These are phyloP conservation scores for Calycopis cecrops DNA, from an alignment of 1,140 invertebrate species.

Conservation along the genomic window DNA sequence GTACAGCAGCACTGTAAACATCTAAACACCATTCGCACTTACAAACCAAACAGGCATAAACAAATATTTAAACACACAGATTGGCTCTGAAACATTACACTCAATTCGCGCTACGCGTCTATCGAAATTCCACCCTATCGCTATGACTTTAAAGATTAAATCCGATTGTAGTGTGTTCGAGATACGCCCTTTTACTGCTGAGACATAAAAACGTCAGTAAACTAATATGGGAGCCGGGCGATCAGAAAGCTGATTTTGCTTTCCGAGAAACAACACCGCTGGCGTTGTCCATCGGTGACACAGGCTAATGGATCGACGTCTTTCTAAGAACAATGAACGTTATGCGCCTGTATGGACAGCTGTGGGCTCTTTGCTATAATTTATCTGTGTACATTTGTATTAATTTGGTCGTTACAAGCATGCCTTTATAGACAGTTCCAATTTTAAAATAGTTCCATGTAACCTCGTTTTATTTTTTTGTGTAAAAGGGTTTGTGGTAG, in stretches of 20 bases:
- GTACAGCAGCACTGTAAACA: constrained; percentile 66
- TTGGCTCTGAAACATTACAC: constrained; percentile 48
- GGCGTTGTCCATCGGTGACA: constrained; percentile 23
- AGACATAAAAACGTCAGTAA: constrained; percentile 50
- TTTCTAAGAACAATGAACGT: constrained; percentile 22
- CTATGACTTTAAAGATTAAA: constrained; percentile 41
- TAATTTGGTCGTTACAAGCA: no score
- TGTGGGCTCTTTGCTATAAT: no score
- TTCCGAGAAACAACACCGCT: constrained; percentile 52
- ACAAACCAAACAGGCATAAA: constrained; percentile 67
- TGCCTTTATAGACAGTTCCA: no score
- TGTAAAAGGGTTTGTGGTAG: no score
- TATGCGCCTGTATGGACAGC: constrained; percentile 6
- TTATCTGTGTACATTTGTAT: no score
- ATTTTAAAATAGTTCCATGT: no score
- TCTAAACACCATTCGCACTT: constrained; percentile 71
- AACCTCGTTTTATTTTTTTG: no score
- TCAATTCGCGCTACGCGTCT: constrained; percentile 11
- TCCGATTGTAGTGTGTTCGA: constrained; percentile 15
- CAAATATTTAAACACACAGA: constrained; percentile 69
- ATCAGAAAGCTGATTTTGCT: constrained; percentile 54
- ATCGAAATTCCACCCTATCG: constrained; percentile 20
- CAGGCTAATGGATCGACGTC: constrained; percentile 23
- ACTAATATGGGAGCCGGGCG: constrained; percentile 58
- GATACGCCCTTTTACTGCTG: constrained; percentile 34